phyloP scores from a whole-genome alignment of 2,113 vertebrate genomes.

The Bos javanicus region DNA sequence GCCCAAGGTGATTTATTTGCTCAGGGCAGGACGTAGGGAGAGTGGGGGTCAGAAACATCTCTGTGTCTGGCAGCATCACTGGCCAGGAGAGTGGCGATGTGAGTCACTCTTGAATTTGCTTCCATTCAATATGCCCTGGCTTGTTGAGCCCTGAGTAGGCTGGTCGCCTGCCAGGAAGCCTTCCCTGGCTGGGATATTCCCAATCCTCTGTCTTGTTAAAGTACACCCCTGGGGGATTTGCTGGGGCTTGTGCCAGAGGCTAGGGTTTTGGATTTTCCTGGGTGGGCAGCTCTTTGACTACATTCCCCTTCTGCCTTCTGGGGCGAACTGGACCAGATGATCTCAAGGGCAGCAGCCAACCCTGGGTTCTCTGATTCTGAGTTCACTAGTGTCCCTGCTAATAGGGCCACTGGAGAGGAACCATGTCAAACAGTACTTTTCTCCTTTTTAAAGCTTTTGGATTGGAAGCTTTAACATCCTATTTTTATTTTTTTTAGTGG shows the following conservation, averaged over 20 bases:
- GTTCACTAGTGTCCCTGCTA: accelerated
- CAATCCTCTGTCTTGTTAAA: background rate
- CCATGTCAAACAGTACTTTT: too few relatives aligned
- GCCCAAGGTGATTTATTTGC: background rate
- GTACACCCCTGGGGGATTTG: background rate
- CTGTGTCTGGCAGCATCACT: background rate
- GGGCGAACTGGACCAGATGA: background rate
- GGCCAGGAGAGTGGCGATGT: background rate
- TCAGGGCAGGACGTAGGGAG: accelerated
- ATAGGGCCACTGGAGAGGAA: background rate
- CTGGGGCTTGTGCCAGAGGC: background rate
- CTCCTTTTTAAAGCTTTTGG: background rate
- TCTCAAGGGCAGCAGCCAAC: background rate
- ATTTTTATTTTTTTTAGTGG: background rate
- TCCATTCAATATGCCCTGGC: constrained; percentile 25
- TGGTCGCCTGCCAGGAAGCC: constrained; percentile 4
- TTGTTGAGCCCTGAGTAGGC: constrained; percentile 25
- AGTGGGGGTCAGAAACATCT: background rate
- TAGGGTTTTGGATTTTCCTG: background rate
- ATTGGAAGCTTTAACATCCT: background rate
- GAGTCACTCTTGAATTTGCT: constrained; percentile 27
- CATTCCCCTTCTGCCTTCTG: background rate
- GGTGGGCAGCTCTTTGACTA: background rate
- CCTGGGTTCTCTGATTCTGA: background rate
- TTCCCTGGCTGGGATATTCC: background rate